These are phyloP conservation scores for Pelosia muscerda DNA, from an alignment of 2,888 invertebrate genomes.

Conservation along the genomic window DNA sequence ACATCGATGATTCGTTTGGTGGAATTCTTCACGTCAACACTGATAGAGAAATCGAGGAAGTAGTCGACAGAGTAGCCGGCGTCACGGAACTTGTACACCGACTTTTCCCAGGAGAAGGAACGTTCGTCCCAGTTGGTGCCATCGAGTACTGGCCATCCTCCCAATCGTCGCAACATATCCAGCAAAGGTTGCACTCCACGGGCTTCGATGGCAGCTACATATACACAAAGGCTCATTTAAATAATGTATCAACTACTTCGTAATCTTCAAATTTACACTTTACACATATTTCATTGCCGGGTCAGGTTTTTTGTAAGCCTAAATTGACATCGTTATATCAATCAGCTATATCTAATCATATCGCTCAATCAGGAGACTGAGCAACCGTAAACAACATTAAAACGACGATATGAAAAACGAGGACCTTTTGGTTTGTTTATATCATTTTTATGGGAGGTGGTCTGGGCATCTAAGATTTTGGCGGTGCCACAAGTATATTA, in stretches of 20 bases:
- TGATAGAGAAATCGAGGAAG: constrained; percentile 95
- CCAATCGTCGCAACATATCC: constrained; percentile 91
- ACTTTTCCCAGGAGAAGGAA: constrained; percentile 93
- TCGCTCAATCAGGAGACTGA: too few relatives aligned
- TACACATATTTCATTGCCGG: neutral
- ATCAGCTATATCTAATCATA: too few relatives aligned
- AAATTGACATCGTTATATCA: too few relatives aligned
- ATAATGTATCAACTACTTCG: neutral
- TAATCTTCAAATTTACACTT: neutral
- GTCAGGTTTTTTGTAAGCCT: too few relatives aligned
- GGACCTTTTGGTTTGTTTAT: too few relatives aligned
- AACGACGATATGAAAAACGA: too few relatives aligned
- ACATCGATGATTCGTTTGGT: constrained; percentile 94
- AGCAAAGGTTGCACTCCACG: constrained; percentile 91
- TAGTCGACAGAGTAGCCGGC: constrained; percentile 96
- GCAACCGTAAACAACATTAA: too few relatives aligned
- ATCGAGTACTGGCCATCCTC: constrained; percentile 97
- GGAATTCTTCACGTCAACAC: constrained; percentile 96
- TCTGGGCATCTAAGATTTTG: too few relatives aligned
- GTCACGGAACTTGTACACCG: constrained; percentile 93
- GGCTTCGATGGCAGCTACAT: constrained; percentile 91
- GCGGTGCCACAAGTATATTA: neutral
- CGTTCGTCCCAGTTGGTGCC: constrained; percentile 91
- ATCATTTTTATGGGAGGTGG: too few relatives aligned
- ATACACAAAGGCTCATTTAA: neutral